These are phyloP conservation scores for Cerastis rubricosa DNA, from an alignment of 2,888 invertebrate genomes.

Conservation along the genomic window DNA sequence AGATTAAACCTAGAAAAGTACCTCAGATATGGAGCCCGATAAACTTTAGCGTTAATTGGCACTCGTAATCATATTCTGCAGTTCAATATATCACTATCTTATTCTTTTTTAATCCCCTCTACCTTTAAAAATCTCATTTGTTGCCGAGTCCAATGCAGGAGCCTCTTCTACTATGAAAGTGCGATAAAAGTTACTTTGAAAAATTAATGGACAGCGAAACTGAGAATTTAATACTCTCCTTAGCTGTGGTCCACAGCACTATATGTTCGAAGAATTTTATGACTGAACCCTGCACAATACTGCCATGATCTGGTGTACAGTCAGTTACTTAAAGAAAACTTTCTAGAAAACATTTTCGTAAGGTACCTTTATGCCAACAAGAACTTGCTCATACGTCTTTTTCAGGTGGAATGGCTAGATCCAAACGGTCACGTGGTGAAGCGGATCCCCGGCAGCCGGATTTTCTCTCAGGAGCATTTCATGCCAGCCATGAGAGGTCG, in stretches of 20 bases:
- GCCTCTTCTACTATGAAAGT: not conserved
- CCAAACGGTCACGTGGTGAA: constrained; percentile 75
- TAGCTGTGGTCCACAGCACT: not conserved
- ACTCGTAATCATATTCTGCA: not conserved
- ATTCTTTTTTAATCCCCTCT: not conserved
- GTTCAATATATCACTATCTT: not conserved
- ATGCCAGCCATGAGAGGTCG: constrained; percentile 69
- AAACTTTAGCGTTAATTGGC: constrained; percentile 12
- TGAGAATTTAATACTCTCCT: not conserved
- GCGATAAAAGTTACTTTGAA: not conserved
- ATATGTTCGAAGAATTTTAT: not conserved
- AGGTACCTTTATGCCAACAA: not conserved
- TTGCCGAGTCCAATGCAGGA: too few relatives aligned
- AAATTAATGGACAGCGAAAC: too few relatives aligned
- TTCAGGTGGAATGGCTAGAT: constrained; percentile 83
- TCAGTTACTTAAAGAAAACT: not conserved
- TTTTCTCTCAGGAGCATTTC: constrained; percentile 79
- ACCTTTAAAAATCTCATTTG: not conserved
- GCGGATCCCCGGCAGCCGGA: constrained; percentile 70
- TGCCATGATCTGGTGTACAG: not conserved
- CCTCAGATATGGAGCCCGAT: not conserved
- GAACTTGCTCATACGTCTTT: not conserved
- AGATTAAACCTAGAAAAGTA: not conserved
- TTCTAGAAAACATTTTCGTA: not conserved
- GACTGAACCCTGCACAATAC: not conserved